phyloP scores from a whole-genome alignment of 2,888 invertebrate species.

The Caenorhabditis sp. region DNA sequence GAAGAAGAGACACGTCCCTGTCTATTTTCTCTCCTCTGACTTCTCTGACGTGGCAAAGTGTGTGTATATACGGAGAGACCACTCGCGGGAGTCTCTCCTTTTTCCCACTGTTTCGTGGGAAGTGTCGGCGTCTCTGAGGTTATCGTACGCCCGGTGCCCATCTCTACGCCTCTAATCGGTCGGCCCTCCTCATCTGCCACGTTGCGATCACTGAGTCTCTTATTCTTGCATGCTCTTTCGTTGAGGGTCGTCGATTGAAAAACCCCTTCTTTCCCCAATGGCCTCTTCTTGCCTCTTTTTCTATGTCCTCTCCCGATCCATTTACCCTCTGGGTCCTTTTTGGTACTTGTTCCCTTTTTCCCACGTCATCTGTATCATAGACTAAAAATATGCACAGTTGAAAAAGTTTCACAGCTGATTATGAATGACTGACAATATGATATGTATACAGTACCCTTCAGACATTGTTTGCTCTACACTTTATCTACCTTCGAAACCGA shows the following conservation, averaged over 20 bases:
- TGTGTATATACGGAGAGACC: slow-evolving; percentile 43
- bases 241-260: slow-evolving; percentile 50
- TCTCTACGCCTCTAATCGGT: slow-evolving; percentile 58
- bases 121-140: slow-evolving; percentile 58
- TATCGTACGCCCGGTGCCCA: slow-evolving; percentile 44
- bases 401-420: too few relatives aligned
- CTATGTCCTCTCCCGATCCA: slow-evolving; percentile 32
- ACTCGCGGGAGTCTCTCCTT: slow-evolving; percentile 46
- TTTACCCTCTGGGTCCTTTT: slow-evolving; percentile 32
- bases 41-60: slow-evolving; percentile 64
- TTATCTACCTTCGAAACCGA: too few relatives aligned
- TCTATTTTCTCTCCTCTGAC: slow-evolving; percentile 45
- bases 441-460: too few relatives aligned
- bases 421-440: too few relatives aligned
- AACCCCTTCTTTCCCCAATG: slow-evolving; percentile 37
- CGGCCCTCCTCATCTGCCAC: slow-evolving; percentile 55
- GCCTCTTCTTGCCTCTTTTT: slow-evolving; percentile 30
- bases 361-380: slow-evolving; percentile 27
- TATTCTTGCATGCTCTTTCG: slow-evolving; percentile 13
- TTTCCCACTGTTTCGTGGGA: slow-evolving; percentile 29
- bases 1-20: slow-evolving; percentile 39
- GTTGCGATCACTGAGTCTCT: slow-evolving; percentile 45
- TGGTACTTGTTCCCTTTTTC: slow-evolving; percentile 8
- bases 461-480: too few relatives aligned
- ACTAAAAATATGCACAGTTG: neutral